phyloP scores from a whole-genome alignment of 2,797 vertebrate genomes.

The Pteronotus mesoamericanus region DNA sequence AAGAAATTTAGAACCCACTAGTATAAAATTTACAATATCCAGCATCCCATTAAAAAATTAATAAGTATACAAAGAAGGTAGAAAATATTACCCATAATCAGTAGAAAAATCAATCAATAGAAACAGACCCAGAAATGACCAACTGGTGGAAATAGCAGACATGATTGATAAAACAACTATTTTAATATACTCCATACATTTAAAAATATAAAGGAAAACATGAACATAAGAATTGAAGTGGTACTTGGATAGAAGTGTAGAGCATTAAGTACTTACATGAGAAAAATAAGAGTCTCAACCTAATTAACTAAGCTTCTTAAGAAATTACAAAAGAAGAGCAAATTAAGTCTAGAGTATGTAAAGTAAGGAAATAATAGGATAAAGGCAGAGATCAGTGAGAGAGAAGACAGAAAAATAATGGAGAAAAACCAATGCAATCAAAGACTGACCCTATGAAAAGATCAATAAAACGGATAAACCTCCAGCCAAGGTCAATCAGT shows the following conservation, averaged over 20 bases:
- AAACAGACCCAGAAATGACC: slow-evolving; percentile 23
- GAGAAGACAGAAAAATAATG: neutral
- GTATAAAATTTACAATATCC: neutral
- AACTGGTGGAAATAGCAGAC: neutral
- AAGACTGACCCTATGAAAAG: neutral
- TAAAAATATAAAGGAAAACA: neutral
- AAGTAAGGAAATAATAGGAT: neutral
- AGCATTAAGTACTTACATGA: neutral
- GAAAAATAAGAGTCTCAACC: neutral
- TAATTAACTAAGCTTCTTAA: neutral
- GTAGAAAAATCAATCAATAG: neutral
- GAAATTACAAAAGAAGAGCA: neutral
- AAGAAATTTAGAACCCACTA: neutral
- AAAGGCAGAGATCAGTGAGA: neutral
- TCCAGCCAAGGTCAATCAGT: neutral
- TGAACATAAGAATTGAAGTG: neutral
- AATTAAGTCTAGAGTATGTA: neutral
- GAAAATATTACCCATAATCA: neutral
- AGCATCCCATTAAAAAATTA: slow-evolving; percentile 1
- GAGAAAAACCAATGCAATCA: neutral
- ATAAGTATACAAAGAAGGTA: neutral
- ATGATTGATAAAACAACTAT: neutral
- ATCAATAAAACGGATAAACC: neutral
- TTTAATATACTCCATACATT: neutral
- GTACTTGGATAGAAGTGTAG: neutral